phyloP scores from a whole-genome alignment of 2,797 vertebrate species.

The Tachyglossus aculeatus region DNA sequence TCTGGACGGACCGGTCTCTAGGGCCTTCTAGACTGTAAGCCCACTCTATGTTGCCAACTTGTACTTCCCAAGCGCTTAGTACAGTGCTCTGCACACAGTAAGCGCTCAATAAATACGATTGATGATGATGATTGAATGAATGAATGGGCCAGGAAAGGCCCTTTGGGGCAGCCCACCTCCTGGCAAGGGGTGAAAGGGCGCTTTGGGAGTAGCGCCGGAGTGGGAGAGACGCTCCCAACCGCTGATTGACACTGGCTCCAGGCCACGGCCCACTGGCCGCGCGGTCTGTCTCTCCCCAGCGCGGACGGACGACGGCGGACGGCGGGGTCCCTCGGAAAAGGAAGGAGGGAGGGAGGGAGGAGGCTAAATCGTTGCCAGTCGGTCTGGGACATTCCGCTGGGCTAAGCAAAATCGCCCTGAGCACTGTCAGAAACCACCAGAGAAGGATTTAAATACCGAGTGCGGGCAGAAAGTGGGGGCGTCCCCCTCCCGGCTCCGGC shows the following conservation, averaged over 20 bases:
- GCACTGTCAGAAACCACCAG: conserved; percentile 87
- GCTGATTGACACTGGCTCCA: conserved; percentile 94
- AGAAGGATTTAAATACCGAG: conserved; percentile 73
- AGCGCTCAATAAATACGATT: no score
- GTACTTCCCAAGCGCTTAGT: no score
- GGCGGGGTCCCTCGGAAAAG: no score
- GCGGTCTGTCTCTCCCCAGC: conserved; percentile 96
- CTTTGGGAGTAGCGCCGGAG: no score
- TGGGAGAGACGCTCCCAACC: conserved; percentile 95
- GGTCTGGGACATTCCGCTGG: conserved; percentile 96
- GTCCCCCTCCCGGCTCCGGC: background rate
- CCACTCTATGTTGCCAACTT: no score
- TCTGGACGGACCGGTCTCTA: no score
- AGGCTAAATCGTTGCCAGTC: conserved; percentile 94
- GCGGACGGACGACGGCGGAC: no score
- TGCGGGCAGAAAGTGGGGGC: conserved; percentile 59
- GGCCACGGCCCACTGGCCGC: conserved; percentile 97
- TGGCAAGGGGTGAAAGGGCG: conserved; percentile 87
- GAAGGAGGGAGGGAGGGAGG: no score
- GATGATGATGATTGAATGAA: no score
- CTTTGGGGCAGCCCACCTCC: conserved; percentile 93
- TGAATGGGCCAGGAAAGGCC: no score
- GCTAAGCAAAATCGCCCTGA: conserved; percentile 89
- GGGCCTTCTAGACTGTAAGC: no score
- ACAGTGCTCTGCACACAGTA: no score